These are phyloP conservation scores for Eupelmus urozonus DNA, from an alignment of 2,888 invertebrate genomes.

Conservation along the genomic window DNA sequence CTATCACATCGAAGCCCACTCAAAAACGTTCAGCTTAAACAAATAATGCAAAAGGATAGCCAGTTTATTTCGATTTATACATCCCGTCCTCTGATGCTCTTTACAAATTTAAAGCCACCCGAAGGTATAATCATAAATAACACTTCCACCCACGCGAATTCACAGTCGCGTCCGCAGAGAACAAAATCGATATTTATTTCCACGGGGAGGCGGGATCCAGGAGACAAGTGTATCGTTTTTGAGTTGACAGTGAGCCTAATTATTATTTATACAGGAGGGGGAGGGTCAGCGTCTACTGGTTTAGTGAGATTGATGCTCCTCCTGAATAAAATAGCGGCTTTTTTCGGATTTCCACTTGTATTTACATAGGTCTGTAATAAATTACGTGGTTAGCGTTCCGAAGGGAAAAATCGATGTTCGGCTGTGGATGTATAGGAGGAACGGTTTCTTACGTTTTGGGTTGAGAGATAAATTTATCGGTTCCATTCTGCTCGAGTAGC, in stretches of 20 bases:
- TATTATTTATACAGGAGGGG: conserved; percentile 54
- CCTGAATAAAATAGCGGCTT: conserved; percentile 36
- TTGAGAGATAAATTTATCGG: neutral
- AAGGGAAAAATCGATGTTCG: conserved; percentile 13
- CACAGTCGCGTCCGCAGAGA: neutral
- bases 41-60: neutral
- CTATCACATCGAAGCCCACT: too few relatives aligned
- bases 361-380: conserved; percentile 20
- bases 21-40: too few relatives aligned
- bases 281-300: conserved; percentile 17
- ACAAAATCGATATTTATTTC: conserved; percentile 54
- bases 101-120: neutral
- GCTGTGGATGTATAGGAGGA: neutral
- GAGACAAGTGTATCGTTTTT: neutral
- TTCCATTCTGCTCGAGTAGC: too few relatives aligned
- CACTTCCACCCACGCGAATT: neutral
- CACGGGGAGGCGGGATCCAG: neutral
- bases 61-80: neutral
- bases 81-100: neutral
- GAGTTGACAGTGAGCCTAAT: conserved; percentile 44
- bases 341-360: conserved; percentile 14
- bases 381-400: conserved; percentile 10
- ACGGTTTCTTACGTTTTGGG: conserved; percentile 2
- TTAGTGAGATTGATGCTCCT: conserved; percentile 49
- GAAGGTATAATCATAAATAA: conserved; percentile 30